phyloP scores from a whole-genome alignment of 2,888 invertebrate genomes.

The Tuta absoluta region DNA sequence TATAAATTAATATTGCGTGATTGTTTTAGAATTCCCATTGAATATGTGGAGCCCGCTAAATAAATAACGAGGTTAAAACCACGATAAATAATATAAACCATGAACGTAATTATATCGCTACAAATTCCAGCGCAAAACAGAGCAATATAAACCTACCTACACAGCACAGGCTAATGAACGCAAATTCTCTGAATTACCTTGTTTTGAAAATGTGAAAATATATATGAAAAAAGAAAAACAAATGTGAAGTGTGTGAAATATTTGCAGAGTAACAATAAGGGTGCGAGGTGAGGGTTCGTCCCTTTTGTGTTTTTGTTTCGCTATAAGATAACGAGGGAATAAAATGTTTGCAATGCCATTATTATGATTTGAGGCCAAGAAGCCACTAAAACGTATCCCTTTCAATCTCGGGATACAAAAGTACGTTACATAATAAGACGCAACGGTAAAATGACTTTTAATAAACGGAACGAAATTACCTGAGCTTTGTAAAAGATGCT shows the following conservation, averaged over 20 bases:
- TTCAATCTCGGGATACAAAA: conserved; percentile 5
- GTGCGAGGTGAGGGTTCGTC: conserved; percentile 15
- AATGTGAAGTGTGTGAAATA: conserved; percentile 16
- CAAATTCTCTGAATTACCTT: neutral
- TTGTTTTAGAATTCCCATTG: no score
- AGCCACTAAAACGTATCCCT: conserved; percentile 9
- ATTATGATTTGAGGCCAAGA: conserved; percentile 22
- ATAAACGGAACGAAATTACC: conserved; percentile 1
- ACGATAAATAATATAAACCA: neutral
- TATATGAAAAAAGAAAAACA: conserved; percentile 7
- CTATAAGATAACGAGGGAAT: conserved; percentile 27
- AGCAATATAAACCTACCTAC: neutral
- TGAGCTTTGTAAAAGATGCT: neutral
- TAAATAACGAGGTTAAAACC: neutral
- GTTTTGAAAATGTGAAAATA: conserved; percentile 11
- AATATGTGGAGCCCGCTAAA: no score
- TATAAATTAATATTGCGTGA: no score
- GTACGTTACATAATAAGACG: conserved; percentile 4
- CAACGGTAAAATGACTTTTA: conserved; percentile 3
- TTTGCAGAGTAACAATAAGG: conserved; percentile 9
- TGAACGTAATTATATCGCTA: conserved; percentile 3
- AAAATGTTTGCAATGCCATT: conserved; percentile 23
- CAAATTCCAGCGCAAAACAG: neutral
- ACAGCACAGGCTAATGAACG: neutral
- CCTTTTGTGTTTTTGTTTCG: conserved; percentile 26